Evolutionary conservation across 2,888 invertebrate species (phyloP), one percentile per base, ranked within the genome.

Genomic region (Callyntrura sp.): DNA sequence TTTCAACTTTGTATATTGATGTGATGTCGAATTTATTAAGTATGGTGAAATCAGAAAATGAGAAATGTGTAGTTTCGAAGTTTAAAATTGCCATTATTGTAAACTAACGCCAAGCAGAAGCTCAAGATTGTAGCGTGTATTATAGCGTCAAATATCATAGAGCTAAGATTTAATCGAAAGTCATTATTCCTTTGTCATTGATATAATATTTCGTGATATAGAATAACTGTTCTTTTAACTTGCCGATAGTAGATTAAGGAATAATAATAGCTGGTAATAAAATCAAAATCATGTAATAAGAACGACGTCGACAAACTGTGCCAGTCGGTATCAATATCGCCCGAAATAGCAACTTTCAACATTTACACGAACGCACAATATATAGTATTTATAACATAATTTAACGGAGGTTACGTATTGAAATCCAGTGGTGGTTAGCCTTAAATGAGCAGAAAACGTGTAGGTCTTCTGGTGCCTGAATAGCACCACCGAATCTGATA

Each of bases 21-120:
- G 35, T 35, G 35, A 35, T 35, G 6, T 35, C 6, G 35, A 2
- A 35, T 35, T 35, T 35, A 35, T 35, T 35, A 5, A 2, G n/a
- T 12, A 51, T 14, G 51, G n/a, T 51, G n/a, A 51, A 51, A 51
- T 51, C n/a, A 51, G 9, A n/a, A 51, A 51, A 51, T n/a, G 9
- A 51, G 51, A 11, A 51, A 51, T 12, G 51, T 25, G 23, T 25
- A 35, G 35, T 35, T 35, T 35, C 6, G 35, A 35, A 35, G 35
- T 35, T 35, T 35, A 2, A 35, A n/a, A 70, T 73, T 73, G 48
- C 48, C 48, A 45, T 23, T 20, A 0, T 25, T 9, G 20, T 5
- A 70, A 73, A 73, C 73, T 45, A 48, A 73, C 48, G 73, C 73
- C 73, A 73, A 73, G 45, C 45, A 73, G n/a, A 73, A 73, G 73